These are phyloP conservation scores for Microtus montanus DNA, from an alignment of 2,113 vertebrate genomes.

Conservation along the genomic window DNA sequence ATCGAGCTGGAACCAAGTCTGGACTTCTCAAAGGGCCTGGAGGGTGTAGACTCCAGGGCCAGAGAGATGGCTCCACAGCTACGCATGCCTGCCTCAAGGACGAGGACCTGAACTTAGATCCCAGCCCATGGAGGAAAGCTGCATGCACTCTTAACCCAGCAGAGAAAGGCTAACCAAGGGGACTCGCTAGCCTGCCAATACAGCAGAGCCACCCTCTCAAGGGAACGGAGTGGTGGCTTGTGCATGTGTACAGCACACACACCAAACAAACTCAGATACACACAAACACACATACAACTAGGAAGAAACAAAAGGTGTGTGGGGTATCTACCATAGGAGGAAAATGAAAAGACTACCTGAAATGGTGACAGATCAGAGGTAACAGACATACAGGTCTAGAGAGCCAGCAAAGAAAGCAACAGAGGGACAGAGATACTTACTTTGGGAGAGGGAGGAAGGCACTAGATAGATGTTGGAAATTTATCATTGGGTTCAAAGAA, in stretches of 20 bases:
- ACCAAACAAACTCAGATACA: not conserved
- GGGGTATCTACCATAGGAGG: not conserved
- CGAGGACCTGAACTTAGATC: not conserved
- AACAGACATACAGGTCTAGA: not conserved
- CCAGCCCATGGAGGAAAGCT: not conserved
- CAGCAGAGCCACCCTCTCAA: not conserved
- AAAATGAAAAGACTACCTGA: not conserved
- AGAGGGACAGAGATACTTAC: not conserved
- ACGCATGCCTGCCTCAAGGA: not conserved
- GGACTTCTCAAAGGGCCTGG: not conserved
- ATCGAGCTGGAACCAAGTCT: not conserved
- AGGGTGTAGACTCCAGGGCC: not conserved
- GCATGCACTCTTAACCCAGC: not conserved
- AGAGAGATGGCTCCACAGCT: not conserved
- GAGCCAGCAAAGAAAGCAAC: not conserved
- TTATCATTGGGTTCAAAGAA: not conserved
- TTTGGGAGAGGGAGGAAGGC: not conserved
- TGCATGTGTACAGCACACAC: not conserved
- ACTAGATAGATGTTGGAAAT: not conserved
- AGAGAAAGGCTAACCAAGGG: not conserved
- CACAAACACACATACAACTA: not conserved
- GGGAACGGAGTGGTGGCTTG: not conserved
- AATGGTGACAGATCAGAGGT: not conserved
- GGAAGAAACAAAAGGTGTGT: not conserved
- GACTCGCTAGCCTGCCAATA: not conserved